These are phyloP conservation scores for Brachionichthys hirsutus DNA, from an alignment of 2,113 vertebrate genomes.

Conservation along the genomic window DNA sequence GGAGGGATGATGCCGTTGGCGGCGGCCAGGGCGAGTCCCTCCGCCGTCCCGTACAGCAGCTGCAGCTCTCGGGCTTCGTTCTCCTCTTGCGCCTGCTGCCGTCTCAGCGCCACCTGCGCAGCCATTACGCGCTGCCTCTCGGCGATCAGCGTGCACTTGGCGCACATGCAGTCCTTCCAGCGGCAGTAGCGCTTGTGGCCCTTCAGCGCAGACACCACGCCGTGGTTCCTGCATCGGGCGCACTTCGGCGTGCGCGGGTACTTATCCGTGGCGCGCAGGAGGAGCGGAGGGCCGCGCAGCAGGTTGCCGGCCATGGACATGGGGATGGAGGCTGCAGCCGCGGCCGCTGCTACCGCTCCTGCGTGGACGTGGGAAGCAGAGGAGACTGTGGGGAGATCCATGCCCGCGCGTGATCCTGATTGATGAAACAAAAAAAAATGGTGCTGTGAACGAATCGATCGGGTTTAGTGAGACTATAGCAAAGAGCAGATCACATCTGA, in stretches of 20 bases:
- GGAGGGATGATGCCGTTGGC: constrained; percentile 97
- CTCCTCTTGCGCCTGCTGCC: constrained; percentile 98
- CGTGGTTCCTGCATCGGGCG: constrained; percentile 96
- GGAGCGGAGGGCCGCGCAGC: constrained; percentile 86
- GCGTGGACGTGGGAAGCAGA: constrained; percentile 82
- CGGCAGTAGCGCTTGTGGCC: constrained; percentile 99
- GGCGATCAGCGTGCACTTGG: constrained; percentile 97
- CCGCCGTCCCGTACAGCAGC: constrained; percentile 96
- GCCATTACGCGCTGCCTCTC: constrained; percentile 99
- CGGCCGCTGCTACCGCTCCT: constrained; percentile 68
- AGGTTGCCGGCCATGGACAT: constrained; percentile 90
- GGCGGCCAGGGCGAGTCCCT: constrained; percentile 94
- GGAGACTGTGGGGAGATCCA: constrained; percentile 82
- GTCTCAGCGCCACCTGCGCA: constrained; percentile 92
- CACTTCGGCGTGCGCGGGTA: constrained; percentile 98
- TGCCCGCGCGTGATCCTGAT: constrained; percentile 79
- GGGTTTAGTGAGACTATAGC: background rate
- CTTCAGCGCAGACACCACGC: constrained; percentile 95
- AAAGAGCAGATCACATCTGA: constrained; percentile 41
- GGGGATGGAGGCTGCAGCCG: constrained; percentile 81
- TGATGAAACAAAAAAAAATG: background rate
- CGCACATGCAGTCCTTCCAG: constrained; percentile 99
- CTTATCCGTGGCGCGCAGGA: constrained; percentile 92
- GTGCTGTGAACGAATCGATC: background rate
- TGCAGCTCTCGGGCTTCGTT: constrained; percentile 96